Base-by-base conservation (phyloP, 2,797 vertebrate species). In the Okamejei kenojei region DNA sequence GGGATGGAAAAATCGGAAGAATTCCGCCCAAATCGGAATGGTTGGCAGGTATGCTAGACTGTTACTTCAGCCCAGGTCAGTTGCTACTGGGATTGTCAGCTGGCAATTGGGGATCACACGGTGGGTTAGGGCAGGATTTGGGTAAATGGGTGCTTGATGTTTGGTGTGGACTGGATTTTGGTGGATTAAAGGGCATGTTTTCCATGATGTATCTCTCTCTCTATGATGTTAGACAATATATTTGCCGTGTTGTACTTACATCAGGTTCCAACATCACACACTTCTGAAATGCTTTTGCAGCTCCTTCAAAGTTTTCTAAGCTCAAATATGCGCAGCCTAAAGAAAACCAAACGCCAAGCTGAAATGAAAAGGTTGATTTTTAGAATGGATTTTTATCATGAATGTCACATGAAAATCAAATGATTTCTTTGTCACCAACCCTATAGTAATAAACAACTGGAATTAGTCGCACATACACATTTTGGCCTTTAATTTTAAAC, bases 261-360 rank as follows among this genome's bases (percentile, higher is more conserved):
- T 99, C 98, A 93, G 99, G 99, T 94, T 99, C 99, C 93, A 99
- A 95, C 19, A 96, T 96, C 93, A 99, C 98, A 94, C 98, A 99
- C 80, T 97, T 97, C 95, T 98, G 97, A 96, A 99, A 99, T 6
- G 98, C 98, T 95, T 94, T 97, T 88, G 98, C 98, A 73, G 98
- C 98, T 93, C 98, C 98, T 93, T 97, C 97, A 0, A 98, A 99
- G 93, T 96, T 96, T 96, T 99, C 97, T 94, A 99, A 94, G 78
- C 98, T 96, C 93, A 99, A 96, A 95, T 98, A 98, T 35, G 98
- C 97, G 78, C 98, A 99, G 88, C 99, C 99, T 6, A 99, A 96
- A 84, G 99, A 99, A 96, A 99, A 99, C 98, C 98, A 99, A 82
- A 99, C 98, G 35, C 98, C 98, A 0, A 99, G 96, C 98, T 99